Conservation (phyloP, 2,888 invertebrate genomes). For the Harpagoxenus sublaevis region DNA sequence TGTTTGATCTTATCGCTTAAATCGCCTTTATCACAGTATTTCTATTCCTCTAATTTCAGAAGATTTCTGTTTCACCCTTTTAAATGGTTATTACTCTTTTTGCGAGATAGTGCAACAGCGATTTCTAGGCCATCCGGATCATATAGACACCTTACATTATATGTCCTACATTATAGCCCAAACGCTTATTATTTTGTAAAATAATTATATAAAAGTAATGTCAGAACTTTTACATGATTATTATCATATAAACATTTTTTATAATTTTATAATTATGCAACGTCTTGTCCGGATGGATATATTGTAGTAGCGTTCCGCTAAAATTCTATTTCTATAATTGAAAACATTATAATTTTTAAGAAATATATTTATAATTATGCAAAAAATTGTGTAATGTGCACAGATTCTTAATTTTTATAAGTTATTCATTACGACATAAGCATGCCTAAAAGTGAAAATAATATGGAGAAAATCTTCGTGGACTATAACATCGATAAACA, state of each 20-base stretch:
- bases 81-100: neutral
- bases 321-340: neutral
- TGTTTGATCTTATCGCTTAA: neutral
- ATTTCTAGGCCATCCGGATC: slow-evolving; percentile 25
- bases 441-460: neutral
- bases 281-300: no score
- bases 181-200: slow-evolving; percentile 16
- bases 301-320: no score
- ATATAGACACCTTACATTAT: neutral
- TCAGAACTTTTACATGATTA: no score
- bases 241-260: neutral
- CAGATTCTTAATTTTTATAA: neutral
- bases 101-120: neutral
- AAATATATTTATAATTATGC: neutral
- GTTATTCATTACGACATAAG: neutral
- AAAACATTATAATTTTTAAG: neutral
- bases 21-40: neutral
- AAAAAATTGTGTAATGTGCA: neutral
- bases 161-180: neutral
- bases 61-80: neutral
- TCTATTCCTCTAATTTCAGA: neutral
- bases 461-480: slow-evolving; percentile 5
- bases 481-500: neutral
- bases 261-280: neutral
- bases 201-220: neutral